Percentiles rank a stretch among this genome's conserved stretches.
Evolutionary conservation across 2,113 vertebrate species (phyloP).

Genomic region (Phalacrocorax brasilianus): DNA sequence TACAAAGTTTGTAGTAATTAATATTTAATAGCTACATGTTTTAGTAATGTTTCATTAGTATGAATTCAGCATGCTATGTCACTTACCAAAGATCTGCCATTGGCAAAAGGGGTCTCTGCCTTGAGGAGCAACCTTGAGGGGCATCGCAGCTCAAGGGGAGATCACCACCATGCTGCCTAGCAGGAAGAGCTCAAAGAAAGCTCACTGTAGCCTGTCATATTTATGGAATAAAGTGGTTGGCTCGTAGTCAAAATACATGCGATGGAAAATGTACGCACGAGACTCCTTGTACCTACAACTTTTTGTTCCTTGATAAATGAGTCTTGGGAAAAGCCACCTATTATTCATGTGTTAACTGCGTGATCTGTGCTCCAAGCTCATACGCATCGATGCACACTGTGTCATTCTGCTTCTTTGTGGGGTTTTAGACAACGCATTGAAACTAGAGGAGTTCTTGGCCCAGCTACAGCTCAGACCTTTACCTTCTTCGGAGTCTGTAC

Average conservation of each 20-base stretch:
- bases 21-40: neutral
- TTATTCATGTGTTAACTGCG: neutral
- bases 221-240: neutral
- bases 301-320: neutral
- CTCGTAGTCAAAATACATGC: neutral
- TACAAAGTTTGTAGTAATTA: neutral
- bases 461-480: neutral
- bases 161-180: neutral
- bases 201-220: neutral
- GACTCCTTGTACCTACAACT: neutral
- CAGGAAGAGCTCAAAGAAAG: neutral
- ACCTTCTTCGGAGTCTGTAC: neutral
- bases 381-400: neutral
- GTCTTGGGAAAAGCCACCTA: neutral
- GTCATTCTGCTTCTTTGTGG: neutral
- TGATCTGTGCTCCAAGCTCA: neutral
- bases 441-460: neutral
- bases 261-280: neutral
- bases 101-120: neutral
- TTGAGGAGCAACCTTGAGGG: neutral
- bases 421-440: neutral
- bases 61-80: neutral
- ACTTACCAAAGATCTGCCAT: neutral
- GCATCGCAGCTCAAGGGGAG: neutral
- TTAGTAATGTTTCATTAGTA: neutral